These are phyloP conservation scores for Ophiodon elongatus DNA, from an alignment of 2,113 vertebrate genomes.

Conservation along the genomic window DNA sequence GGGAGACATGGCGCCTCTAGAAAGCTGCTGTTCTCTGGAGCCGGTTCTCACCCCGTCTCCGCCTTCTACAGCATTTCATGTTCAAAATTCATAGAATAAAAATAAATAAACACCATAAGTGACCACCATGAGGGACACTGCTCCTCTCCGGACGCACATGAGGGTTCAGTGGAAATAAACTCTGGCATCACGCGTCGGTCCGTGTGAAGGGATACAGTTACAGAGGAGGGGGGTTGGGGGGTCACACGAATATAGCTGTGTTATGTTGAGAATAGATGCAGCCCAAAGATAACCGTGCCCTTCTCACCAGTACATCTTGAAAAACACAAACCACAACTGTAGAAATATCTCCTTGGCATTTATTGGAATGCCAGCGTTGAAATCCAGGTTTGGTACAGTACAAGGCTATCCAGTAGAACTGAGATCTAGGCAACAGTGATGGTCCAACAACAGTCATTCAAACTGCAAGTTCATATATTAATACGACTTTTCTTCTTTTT, in stretches of 20 bases:
- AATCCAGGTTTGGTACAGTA: conserved; percentile 82
- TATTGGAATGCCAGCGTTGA: conserved; percentile 94
- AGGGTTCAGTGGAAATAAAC: conserved; percentile 44
- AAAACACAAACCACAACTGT: conserved; percentile 71
- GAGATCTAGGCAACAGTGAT: conserved; percentile 78
- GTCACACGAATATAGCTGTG: conserved; percentile 12
- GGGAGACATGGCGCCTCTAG: conserved; percentile 40
- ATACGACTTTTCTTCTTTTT: conserved; percentile 13
- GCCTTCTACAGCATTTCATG: neutral
- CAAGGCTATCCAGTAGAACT: conserved; percentile 89
- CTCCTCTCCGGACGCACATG: neutral
- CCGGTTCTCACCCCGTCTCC: neutral
- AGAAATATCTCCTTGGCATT: conserved; percentile 92
- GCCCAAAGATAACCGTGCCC: no score
- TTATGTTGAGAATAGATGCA: conserved; percentile 6
- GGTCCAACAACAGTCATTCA: conserved; percentile 72
- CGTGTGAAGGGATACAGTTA: conserved; percentile 43
- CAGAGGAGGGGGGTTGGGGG: neutral
- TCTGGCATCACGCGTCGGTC: conserved; percentile 24
- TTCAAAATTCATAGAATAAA: no score
- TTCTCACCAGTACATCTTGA: neutral
- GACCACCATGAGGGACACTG: neutral
- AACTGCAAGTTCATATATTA: conserved; percentile 69
- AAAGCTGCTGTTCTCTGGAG: no score
- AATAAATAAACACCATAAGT: no score